Conservation (phyloP, 2,113 vertebrate genomes). For the Poicephalus meyeri region DNA sequence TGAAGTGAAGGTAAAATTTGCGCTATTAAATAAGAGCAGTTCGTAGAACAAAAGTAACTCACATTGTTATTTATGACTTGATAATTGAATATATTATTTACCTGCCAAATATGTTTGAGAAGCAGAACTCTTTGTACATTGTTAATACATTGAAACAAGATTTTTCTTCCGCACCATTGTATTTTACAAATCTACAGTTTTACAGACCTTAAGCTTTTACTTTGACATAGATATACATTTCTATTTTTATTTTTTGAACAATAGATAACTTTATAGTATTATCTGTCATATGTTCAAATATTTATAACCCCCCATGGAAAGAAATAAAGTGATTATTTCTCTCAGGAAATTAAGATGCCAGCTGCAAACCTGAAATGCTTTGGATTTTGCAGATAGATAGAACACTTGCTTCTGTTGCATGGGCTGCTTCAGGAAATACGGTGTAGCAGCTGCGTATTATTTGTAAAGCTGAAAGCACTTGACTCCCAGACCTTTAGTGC, state of each 20-base stretch:
- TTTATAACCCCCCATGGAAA: not conserved
- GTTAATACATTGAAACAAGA: not conserved
- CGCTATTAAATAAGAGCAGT: not conserved
- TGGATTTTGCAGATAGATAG: not conserved
- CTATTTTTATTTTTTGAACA: not conserved
- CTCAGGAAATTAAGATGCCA: not conserved
- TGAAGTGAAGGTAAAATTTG: slow-evolving; percentile 22
- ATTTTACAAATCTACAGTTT: not conserved
- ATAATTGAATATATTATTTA: not conserved
- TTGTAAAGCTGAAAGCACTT: not conserved
- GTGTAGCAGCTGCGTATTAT: not conserved
- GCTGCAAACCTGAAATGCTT: not conserved
- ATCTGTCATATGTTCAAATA: not conserved
- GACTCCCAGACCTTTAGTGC: not conserved
- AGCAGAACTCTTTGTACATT: not conserved
- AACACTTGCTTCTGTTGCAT: rapidly evolving
- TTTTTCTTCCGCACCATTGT: not conserved
- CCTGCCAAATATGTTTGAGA: not conserved
- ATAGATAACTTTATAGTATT: not conserved
- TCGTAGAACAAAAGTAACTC: not conserved
- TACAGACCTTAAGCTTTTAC: not conserved
- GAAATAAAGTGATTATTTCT: not conserved
- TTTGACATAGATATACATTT: not conserved
- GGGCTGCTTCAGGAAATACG: not conserved
- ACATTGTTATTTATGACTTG: not conserved